These are phyloP conservation scores for Fissipunctia ypsillon DNA, from an alignment of 2,888 invertebrate genomes.

Conservation along the genomic window DNA sequence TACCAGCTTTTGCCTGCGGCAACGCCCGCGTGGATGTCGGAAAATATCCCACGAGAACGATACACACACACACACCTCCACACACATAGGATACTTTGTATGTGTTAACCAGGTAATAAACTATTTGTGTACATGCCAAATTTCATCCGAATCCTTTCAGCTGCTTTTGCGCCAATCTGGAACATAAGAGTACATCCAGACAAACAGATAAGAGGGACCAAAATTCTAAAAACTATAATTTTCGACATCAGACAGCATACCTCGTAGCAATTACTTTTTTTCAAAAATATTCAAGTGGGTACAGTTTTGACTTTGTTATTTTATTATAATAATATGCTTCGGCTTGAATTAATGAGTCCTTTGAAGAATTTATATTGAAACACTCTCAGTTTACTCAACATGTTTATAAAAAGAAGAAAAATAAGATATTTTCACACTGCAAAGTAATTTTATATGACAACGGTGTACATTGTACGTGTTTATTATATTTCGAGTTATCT, in stretches of 20 bases:
- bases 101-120: not conserved
- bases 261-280: too few species aligned
- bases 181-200: not conserved
- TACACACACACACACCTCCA: too few species aligned
- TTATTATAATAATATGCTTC: slow-evolving; percentile 13
- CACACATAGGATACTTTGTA: too few species aligned
- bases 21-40: too few species aligned
- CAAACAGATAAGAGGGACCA: not conserved
- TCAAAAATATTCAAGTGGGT: too few species aligned
- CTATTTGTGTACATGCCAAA: not conserved
- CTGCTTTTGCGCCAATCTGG: not conserved
- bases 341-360: slow-evolving; percentile 22
- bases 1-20: not conserved
- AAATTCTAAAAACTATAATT: too few species aligned
- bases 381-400: slow-evolving; percentile 25
- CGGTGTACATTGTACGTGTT: slow-evolving; percentile 29
- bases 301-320: not conserved
- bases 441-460: slow-evolving; percentile 50
- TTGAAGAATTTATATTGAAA: slow-evolving; percentile 43
- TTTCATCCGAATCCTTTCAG: not conserved
- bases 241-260: too few species aligned
- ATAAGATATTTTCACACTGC: slow-evolving; percentile 23
- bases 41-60: too few species aligned
- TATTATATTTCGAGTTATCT: slow-evolving; percentile 60
- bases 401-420: slow-evolving; percentile 7